Base-by-base conservation (phyloP, 2,888 invertebrate genomes). In the Lypha dubia region DNA sequence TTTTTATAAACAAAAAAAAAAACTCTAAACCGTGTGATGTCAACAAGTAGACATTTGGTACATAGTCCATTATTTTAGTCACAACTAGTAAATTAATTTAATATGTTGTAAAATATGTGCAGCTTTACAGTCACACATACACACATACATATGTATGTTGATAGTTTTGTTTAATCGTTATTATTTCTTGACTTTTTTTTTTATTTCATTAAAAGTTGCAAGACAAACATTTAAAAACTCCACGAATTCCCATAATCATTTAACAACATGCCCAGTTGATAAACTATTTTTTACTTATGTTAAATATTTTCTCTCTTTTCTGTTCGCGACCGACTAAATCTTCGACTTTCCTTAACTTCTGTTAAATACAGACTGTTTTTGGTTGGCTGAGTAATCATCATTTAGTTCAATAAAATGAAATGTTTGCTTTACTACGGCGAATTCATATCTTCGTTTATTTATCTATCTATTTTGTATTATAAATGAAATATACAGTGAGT, bases 161-260 rank as follows among this genome's bases (percentile, higher is more conserved):
- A 68, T 17, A 35, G 32, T 46, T 67, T 53, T 63, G 62, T 71
- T 44, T 35, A 53, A 70, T 35, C 49, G 32, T 13, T 38, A 11
- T 38, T 6, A 13, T 46, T 51, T 28, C 41, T 35, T 6, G 8
- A 32, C 8, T 74, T 51, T 58, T 58, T 65, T 24, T 22, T 32
- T 51, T 17, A 20, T 53, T 62, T 44, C 20, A 51, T 38, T 28
- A 32, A 28, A 7, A 38, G 24, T 49, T 79, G n/a, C 9, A 62
- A 49, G 63, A 87, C 87, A 82, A 86, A 88, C 88, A 88, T 88
- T 86, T 86, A 32, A 88, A 44, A 38, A 87, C 56, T 24, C 87
- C 86, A 63, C 86, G 86, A 51, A 88, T 74, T 84, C 87, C 85
- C 88, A 88, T 87, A 87, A 80, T 87, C 41, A 79, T 22, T 51